Base-by-base conservation (phyloP, 2,888 invertebrate species). In the Autographa pulchrina region DNA sequence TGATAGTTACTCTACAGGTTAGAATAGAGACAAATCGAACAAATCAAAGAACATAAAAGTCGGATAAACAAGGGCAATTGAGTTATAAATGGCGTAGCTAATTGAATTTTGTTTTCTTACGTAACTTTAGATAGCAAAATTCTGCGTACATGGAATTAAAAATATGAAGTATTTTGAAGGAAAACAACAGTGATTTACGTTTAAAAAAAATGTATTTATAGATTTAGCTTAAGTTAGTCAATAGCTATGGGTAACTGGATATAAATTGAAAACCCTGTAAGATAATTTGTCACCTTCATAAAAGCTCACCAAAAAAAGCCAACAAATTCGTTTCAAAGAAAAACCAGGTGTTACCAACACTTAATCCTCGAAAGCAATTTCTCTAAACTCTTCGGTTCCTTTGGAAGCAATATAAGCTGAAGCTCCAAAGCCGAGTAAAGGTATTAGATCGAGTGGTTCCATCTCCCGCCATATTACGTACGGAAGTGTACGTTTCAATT, bases 331-430 rank as follows among this genome's bases (percentile, higher is more conserved):
- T n/a, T n/a, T 14, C 0, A 56, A 56, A 32, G 32, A 32, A 32
- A 70, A 66, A 43, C 61, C n/a, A 59, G 54, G 48, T 67, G 41
- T 43, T 52, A 25, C 25, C 9, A 25, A 5, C 54, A 11, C 31
- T 3, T 65, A 78, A 78, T 76, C 70, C 61, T 59, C 43, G 20
- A 71, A 78, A 84, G 65, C 72, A 84, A 76, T 84, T 78, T 68
- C 76, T 73, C 68, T 14, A 41, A 72, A 65, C 56, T 71, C 71
- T n/a, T 58, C 43, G 59, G 31, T 62, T 62, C 64, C 64, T 72
- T 69, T 64, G 5, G 41, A 25, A 56, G 61, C 70, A 59, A 56
- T 43, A 25, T 56, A 60, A 61, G 64, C 43, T 70, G 63, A 70
- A 67, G 62, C 68, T 68, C 41, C 71, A 68, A 69, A 75, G 66